These are phyloP conservation scores for Acronicta psi DNA, from an alignment of 2,888 invertebrate species.

Conservation along the genomic window DNA sequence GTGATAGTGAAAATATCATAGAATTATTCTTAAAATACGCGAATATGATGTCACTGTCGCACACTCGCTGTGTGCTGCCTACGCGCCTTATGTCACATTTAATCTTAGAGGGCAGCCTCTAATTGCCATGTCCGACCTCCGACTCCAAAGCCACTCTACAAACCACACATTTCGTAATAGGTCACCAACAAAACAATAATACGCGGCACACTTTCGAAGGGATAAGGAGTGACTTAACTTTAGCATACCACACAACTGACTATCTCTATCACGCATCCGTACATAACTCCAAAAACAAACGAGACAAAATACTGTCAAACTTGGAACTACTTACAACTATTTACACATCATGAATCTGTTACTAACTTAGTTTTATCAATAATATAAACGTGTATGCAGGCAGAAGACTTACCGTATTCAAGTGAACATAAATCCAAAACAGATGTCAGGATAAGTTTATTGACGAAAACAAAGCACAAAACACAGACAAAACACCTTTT, in stretches of 20 bases:
- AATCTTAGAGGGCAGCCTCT: slow-evolving; percentile 61
- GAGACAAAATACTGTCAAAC: slow-evolving; percentile 78
- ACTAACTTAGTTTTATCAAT: slow-evolving; percentile 50
- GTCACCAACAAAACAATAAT: slow-evolving; percentile 83
- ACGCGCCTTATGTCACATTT: slow-evolving; percentile 69
- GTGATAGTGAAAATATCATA: slow-evolving; percentile 52
- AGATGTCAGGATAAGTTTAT: slow-evolving; percentile 75
- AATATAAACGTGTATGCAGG: slow-evolving; percentile 35
- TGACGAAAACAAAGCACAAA: slow-evolving; percentile 84
- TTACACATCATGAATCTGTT: slow-evolving; percentile 68
- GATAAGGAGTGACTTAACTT: slow-evolving; percentile 72
- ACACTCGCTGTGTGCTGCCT: slow-evolving; percentile 61
- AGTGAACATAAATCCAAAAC: slow-evolving; percentile 87
- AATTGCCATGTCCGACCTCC: slow-evolving; percentile 64
- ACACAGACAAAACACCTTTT: slow-evolving; percentile 80
- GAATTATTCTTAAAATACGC: slow-evolving; percentile 67
- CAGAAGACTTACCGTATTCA: slow-evolving; percentile 78
- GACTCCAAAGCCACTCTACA: slow-evolving; percentile 56
- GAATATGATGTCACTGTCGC: slow-evolving; percentile 74
- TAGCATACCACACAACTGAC: slow-evolving; percentile 59
- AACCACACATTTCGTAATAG: slow-evolving; percentile 79
- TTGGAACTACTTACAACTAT: slow-evolving; percentile 63
- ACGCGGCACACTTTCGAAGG: slow-evolving; percentile 82
- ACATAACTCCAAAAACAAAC: slow-evolving; percentile 59
- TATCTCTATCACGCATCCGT: slow-evolving; percentile 71